These are phyloP conservation scores for Alces alces DNA, from an alignment of 2,113 vertebrate species.

Conservation along the genomic window DNA sequence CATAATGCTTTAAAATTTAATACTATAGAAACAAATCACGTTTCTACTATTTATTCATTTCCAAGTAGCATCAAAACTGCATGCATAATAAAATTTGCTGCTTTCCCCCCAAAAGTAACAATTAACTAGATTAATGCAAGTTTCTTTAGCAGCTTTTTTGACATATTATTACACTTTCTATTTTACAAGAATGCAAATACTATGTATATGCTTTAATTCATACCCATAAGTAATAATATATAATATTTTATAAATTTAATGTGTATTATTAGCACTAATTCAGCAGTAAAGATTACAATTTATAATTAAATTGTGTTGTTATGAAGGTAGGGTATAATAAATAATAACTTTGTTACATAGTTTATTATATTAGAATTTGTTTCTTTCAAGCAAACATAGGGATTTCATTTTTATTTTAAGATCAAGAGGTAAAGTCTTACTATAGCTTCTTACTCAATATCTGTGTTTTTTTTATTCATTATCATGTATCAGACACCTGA, in stretches of 20 bases:
- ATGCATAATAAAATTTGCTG: slow-evolving; percentile 24
- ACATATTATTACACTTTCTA: neutral
- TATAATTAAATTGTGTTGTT: neutral
- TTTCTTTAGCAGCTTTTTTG: neutral
- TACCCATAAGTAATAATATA: neutral
- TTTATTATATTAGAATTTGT: neutral
- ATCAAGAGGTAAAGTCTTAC: slow-evolving; percentile 1
- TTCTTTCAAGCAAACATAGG: neutral
- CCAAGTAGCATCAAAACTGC: neutral
- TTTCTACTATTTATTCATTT: neutral
- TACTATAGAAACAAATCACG: slow-evolving; percentile 10
- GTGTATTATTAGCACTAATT: neutral
- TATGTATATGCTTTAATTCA: slow-evolving; percentile 20
- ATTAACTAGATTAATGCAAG: slow-evolving; percentile 31
- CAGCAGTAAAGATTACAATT: neutral
- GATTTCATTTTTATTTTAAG: slow-evolving; percentile 44
- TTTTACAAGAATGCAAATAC: neutral
- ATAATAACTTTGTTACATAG: neutral
- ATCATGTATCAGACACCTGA: slow-evolving; percentile 56
- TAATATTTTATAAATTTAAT: neutral
- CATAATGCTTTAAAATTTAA: slow-evolving; percentile 19
- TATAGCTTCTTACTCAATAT: slow-evolving; percentile 45
- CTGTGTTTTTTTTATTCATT: slow-evolving; percentile 69
- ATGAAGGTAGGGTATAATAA: neutral
- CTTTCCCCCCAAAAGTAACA: neutral